These are phyloP conservation scores for Sebastes minor DNA, from an alignment of 2,797 vertebrate genomes.

Conservation along the genomic window DNA sequence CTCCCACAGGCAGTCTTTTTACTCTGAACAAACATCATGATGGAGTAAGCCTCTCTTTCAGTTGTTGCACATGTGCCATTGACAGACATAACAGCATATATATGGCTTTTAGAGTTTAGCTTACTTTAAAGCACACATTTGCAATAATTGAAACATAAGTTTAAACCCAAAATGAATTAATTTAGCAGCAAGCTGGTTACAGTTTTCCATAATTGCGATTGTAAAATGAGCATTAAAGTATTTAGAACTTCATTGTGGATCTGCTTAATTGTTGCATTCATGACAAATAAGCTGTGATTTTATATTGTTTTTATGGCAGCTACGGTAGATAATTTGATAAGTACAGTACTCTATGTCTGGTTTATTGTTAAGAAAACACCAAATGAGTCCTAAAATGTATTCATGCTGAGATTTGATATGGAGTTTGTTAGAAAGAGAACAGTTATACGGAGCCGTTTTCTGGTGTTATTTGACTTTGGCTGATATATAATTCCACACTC, in stretches of 20 bases:
- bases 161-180: not conserved
- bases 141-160: not conserved
- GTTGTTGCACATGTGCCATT: not conserved
- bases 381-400: not conserved
- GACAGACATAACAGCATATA: not conserved
- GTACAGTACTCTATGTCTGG: not conserved
- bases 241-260: not conserved
- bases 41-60: not conserved
- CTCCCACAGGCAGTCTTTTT: constrained; percentile 7
- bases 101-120: not conserved
- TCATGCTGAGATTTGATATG: not conserved
- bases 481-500: constrained; percentile 28
- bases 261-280: constrained; percentile 12
- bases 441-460: constrained; percentile 1
- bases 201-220: not conserved
- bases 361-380: constrained; percentile 6
- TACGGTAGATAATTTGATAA: not conserved
- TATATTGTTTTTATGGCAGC: not conserved
- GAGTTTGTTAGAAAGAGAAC: not conserved
- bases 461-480: constrained; percentile 16
- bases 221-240: constrained; percentile 11
- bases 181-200: not conserved
- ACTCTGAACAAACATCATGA: constrained; percentile 15
- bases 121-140: constrained; percentile 4
- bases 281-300: not conserved